Conservation (phyloP, 2,888 invertebrate species). For the Ypsolopha scabrella region DNA sequence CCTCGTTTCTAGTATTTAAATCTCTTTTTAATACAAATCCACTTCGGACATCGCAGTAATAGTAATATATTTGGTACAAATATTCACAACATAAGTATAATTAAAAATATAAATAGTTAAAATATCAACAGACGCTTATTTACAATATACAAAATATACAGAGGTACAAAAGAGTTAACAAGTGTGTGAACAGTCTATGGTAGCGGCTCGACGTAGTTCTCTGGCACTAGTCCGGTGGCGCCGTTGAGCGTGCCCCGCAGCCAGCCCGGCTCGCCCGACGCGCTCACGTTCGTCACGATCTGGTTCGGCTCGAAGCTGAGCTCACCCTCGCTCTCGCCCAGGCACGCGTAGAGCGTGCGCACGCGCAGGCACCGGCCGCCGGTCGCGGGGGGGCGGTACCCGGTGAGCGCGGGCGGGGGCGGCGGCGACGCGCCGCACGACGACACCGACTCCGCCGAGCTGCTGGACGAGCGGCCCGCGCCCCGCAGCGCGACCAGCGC, state of each 20-base stretch:
- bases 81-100: slow-evolving; percentile 60
- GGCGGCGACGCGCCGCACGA: slow-evolving; percentile 59
- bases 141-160: slow-evolving; percentile 64
- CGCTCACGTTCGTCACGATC: slow-evolving; percentile 95
- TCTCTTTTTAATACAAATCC: slow-evolving; percentile 4
- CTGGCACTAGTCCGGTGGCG: slow-evolving; percentile 92
- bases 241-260: slow-evolving; percentile 95
- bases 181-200: slow-evolving; percentile 52
- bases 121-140: slow-evolving; percentile 61
- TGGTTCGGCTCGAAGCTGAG: slow-evolving; percentile 98
- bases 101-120: slow-evolving; percentile 53
- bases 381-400: slow-evolving; percentile 8
- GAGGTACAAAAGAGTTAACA: slow-evolving; percentile 11
- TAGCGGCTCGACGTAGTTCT: slow-evolving; percentile 94
- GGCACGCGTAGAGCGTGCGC: slow-evolving; percentile 94
- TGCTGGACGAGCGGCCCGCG: slow-evolving; percentile 61
- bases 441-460: slow-evolving; percentile 88
- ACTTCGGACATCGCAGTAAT: neutral
- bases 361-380: slow-evolving; percentile 71
- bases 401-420: slow-evolving; percentile 12
- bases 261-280: slow-evolving; percentile 97
- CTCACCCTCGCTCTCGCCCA: slow-evolving; percentile 97
- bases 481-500: slow-evolving; percentile 65
- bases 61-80: slow-evolving; percentile 63
- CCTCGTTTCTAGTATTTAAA: neutral